A percentile compares a stretch with the other conserved stretches of the same genome.
Conservation (phyloP, 1,140 invertebrate species). For the Caenorhabditis elegans region DNA sequence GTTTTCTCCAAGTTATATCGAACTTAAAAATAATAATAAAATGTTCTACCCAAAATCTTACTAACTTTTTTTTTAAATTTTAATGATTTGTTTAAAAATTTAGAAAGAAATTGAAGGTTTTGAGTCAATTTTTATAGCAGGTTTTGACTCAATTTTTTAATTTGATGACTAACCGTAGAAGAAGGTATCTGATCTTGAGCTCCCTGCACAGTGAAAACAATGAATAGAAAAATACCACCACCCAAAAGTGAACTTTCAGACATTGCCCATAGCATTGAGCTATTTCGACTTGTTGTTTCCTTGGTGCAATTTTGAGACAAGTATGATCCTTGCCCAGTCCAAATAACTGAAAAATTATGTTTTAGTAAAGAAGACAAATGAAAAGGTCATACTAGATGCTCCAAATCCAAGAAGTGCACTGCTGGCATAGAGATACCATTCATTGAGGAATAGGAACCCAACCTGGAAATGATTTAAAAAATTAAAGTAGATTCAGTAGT, state of each 20-base stretch:
- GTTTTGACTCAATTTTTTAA: too few relatives aligned
- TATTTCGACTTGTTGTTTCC: conserved; percentile 40
- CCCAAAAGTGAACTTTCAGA: conserved; percentile 14
- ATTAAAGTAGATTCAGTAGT: too few relatives aligned
- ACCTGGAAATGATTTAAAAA: neutral
- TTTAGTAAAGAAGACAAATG: neutral
- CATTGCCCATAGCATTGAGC: conserved; percentile 43
- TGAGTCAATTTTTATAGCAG: too few relatives aligned
- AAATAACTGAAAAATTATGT: conserved; percentile 24
- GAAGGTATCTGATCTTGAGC: conserved; percentile 11
- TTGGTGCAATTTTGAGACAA: conserved; percentile 38
- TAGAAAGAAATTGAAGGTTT: too few relatives aligned
- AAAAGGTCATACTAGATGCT: conserved; percentile 34
- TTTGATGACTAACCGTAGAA: neutral
- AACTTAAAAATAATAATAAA: too few relatives aligned
- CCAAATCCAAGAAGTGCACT: conserved; percentile 39
- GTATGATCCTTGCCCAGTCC: conserved; percentile 47
- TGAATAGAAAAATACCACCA: conserved; percentile 39
- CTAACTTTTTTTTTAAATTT: too few relatives aligned
- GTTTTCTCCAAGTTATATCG: too few relatives aligned
- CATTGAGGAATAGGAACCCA: conserved; percentile 42
- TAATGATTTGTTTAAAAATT: too few relatives aligned
- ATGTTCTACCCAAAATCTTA: too few relatives aligned
- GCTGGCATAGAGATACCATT: conserved; percentile 27
- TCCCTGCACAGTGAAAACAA: conserved; percentile 12